Evolutionary conservation across 2,888 invertebrate genomes (phyloP).

Genomic region (Noctua comes): DNA sequence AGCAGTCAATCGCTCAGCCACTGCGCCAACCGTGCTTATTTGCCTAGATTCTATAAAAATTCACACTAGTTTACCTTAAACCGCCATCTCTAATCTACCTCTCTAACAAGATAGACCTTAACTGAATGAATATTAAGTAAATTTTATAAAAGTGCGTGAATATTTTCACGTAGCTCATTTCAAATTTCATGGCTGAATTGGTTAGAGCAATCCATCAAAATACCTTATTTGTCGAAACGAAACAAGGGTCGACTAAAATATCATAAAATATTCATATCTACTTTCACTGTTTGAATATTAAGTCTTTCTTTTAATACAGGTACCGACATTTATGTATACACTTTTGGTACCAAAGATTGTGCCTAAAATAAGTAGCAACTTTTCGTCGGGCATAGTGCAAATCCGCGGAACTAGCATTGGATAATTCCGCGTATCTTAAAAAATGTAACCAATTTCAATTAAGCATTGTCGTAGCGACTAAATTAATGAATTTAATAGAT

Average conservation of each 20-base stretch:
- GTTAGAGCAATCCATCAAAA: constrained; percentile 53
- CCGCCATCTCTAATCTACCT: not conserved
- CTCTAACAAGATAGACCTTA: not conserved
- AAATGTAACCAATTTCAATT: no score
- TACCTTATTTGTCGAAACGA: constrained; percentile 56
- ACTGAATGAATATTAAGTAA: constrained; percentile 13
- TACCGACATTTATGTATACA: constrained; percentile 3
- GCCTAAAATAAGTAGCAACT: constrained; percentile 7
- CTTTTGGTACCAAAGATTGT: constrained; percentile 14
- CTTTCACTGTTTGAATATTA: constrained; percentile 44
- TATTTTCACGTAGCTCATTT: constrained; percentile 45
- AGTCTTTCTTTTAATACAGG: constrained; percentile 35
- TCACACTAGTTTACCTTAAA: not conserved
- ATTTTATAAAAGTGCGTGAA: not conserved
- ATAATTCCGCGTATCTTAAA: no score
- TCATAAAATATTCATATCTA: constrained; percentile 54
- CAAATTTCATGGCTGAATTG: constrained; percentile 48
- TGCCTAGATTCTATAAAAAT: not conserved
- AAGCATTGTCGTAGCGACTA: no score
- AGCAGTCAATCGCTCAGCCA: no score
- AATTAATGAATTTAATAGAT: no score
- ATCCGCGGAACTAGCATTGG: no score
- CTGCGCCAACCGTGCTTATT: no score
- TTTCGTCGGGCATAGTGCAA: no score
- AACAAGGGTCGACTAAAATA: constrained; percentile 55